Percentiles rank a stretch among this genome's conserved stretches.
Evolutionary conservation across 2,888 invertebrate genomes (phyloP).

Genomic region (Escarpia spicata): DNA sequence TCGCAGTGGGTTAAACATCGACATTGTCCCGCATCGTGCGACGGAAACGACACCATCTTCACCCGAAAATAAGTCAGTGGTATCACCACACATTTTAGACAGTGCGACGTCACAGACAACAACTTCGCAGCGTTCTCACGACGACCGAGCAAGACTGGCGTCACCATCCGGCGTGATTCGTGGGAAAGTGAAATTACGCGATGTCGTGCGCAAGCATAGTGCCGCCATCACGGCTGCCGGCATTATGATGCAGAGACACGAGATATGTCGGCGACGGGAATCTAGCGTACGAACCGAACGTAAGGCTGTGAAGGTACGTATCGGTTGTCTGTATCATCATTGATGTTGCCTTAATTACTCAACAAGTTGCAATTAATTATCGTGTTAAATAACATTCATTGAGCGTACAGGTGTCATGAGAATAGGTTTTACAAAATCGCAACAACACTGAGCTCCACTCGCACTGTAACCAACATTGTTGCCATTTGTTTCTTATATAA

Average conservation of each 20-base stretch:
- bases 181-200: constrained; percentile 24
- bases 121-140: background rate
- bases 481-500: too few relatives aligned
- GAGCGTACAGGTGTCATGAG: too few relatives aligned
- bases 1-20: constrained; percentile 27
- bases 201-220: constrained; percentile 57
- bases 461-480: too few relatives aligned
- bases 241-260: constrained; percentile 52
- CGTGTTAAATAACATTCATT: too few relatives aligned
- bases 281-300: constrained; percentile 81
- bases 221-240: constrained; percentile 58
- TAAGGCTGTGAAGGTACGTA: constrained; percentile 83
- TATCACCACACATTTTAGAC: background rate
- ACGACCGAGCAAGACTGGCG: background rate
- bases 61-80: constrained; percentile 18
- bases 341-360: too few relatives aligned
- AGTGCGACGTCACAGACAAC: background rate
- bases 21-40: background rate
- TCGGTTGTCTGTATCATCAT: background rate
- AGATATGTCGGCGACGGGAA: constrained; percentile 37
- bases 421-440: too few relatives aligned
- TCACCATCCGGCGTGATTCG: background rate
- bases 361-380: too few relatives aligned
- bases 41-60: constrained; percentile 39
- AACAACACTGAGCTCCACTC: too few relatives aligned